These are phyloP conservation scores for Stratiomys singularior DNA, from an alignment of 2,888 invertebrate genomes.

Conservation along the genomic window DNA sequence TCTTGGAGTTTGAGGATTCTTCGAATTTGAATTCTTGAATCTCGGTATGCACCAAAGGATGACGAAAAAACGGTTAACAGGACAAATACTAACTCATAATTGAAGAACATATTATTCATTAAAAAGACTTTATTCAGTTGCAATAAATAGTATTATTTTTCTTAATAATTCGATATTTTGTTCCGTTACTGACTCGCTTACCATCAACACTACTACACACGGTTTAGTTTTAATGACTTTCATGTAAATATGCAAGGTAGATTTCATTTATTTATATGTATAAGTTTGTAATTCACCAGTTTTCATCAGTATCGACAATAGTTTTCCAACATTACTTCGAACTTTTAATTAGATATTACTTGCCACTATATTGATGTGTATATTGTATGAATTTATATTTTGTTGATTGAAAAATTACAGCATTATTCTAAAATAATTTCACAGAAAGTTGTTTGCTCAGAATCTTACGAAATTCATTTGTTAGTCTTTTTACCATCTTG, in stretches of 20 bases:
- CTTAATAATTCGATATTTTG: not conserved
- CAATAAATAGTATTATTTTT: conserved; percentile 4
- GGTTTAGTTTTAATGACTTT: not conserved
- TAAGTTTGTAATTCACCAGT: not conserved
- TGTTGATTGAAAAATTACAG: not conserved
- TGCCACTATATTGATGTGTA: not conserved
- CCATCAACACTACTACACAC: not conserved
- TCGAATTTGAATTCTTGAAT: too few species aligned
- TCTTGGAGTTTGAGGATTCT: too few species aligned
- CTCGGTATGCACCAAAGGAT: too few species aligned
- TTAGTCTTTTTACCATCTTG: not conserved
- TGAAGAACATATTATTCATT: not conserved
- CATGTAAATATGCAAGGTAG: conserved; percentile 1
- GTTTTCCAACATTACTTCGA: not conserved
- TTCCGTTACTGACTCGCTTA: not conserved
- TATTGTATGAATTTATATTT: not conserved
- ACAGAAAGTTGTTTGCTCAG: not conserved
- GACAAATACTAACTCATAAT: too few species aligned
- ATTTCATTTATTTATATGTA: not conserved
- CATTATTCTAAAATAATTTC: not conserved
- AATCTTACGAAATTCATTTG: not conserved
- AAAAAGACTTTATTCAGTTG: not conserved
- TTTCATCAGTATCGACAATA: not conserved
- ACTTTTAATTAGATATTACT: not conserved
- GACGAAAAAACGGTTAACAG: too few species aligned